Base-by-base conservation (phyloP, 2,113 vertebrate species). In the Rhegmatorhina hoffmannsi region DNA sequence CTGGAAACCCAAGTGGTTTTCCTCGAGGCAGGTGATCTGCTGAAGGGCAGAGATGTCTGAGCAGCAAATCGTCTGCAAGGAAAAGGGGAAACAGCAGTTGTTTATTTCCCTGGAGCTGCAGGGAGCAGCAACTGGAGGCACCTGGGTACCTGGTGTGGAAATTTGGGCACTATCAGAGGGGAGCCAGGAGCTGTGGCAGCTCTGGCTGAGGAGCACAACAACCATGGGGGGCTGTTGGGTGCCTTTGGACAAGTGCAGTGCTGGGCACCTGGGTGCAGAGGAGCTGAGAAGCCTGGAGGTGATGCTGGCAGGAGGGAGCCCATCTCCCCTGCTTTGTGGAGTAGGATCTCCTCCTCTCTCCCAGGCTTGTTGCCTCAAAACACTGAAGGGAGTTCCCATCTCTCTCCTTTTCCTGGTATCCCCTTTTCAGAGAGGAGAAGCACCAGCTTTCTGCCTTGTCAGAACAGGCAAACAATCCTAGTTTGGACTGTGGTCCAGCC, bases 141-240 rank as follows among this genome's bases (percentile, higher is more conserved):
- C 43, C 19, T 9, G 11, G 28, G 5, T 2, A 1, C 24, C 33
- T 3, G 8, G 14, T 17, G 36, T 52, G 68, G 28, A 40, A 28
- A 13, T 68, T 21, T 11, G 28, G 31, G 66, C 2, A 0, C 34
- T 33, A 60, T 68, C 49, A n/a, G n/a, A 74, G 33, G 28, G 10
- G 19, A 53, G 38, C 62, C 2, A 2, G 36, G 12, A 66, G 18
- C n/a, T 43, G 40, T 29, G 67, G 43, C n/a, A 66, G 84, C 92
- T 96, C 95, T 89, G 83, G 92, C 95, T 94, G 92, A 94, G 95
- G 59, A 83, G 73, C 62, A 90, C 62, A 90, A 90, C 62, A 90
- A 77, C 18, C 60, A 59, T 26, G 28, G 59, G 63, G 28, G 3
- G 10, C 46, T 96, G 89, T 95, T 81, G 69, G 62, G 87, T 91